Conservation (phyloP, 35 echinoderm and acorn worm species). For the Chiridota heheva region DNA sequence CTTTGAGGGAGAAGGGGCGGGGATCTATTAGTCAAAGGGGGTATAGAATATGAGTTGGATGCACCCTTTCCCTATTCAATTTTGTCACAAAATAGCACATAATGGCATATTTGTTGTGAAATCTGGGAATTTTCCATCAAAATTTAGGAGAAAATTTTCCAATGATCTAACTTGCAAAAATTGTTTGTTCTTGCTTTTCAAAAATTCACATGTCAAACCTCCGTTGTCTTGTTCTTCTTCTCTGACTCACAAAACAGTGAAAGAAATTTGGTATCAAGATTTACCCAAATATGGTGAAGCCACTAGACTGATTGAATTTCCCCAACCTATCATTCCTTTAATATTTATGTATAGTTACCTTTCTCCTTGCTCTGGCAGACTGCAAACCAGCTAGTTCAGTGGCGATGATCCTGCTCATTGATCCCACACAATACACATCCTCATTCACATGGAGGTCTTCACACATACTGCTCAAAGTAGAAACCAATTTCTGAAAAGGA, state of each 20-base stretch:
- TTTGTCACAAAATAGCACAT: too few species aligned
- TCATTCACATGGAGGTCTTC: conserved; percentile 79
- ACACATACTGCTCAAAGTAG: conserved; percentile 68
- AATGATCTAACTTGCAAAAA: too few species aligned
- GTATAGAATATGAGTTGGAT: too few species aligned
- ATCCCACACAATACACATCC: conserved; percentile 76
- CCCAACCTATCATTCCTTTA: background rate
- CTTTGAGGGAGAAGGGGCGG: too few species aligned
- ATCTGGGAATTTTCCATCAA: too few species aligned
- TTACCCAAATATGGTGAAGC: background rate
- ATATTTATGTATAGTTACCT: conserved; percentile 67
- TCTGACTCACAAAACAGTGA: background rate
- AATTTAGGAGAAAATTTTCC: too few species aligned
- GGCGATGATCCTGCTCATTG: conserved; percentile 73
- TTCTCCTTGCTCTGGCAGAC: conserved; percentile 83
- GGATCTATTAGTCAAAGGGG: too few species aligned
- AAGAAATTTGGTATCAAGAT: background rate
- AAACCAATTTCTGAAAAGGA: conserved; percentile 75
- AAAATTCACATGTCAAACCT: too few species aligned
- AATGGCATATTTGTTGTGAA: too few species aligned
- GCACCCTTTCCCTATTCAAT: too few species aligned
- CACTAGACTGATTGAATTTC: background rate
- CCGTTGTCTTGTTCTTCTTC: background rate
- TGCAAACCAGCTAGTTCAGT: conserved; percentile 69
- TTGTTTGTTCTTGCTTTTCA: too few species aligned